Conservation (phyloP, 2,113 vertebrate species). For the Argyrosomus japonicus region DNA sequence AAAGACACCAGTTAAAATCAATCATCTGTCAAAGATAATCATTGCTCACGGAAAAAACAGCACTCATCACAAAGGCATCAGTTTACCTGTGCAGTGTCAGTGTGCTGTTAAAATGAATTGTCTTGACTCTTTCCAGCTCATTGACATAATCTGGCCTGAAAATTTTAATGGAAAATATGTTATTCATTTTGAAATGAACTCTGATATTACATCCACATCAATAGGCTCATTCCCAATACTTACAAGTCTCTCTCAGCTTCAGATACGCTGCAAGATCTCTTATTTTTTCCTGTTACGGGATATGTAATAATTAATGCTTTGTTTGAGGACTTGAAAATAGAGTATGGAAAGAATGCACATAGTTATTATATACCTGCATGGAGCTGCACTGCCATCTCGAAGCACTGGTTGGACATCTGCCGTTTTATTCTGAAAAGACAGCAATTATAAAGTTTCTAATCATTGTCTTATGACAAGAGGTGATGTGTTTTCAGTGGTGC, state of each 20-base stretch:
- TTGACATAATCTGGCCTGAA: constrained; percentile 77
- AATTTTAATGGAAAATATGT: constrained; percentile 1
- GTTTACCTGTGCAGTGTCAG: constrained; percentile 82
- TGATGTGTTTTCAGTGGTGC: background rate
- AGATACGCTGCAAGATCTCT: constrained; percentile 65
- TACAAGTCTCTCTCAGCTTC: constrained; percentile 79
- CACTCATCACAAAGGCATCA: background rate
- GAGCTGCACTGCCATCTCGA: constrained; percentile 83
- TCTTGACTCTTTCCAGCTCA: constrained; percentile 79
- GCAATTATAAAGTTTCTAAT: background rate
- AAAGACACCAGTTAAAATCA: constrained; percentile 27
- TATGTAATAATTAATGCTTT: constrained; percentile 21
- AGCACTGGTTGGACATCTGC: constrained; percentile 84
- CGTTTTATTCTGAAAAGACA: constrained; percentile 80
- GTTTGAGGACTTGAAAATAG: background rate
- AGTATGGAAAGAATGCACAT: background rate
- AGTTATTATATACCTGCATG: constrained; percentile 69
- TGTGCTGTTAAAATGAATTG: constrained; percentile 78
- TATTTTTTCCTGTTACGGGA: constrained; percentile 65
- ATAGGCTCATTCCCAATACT: constrained; percentile 50
- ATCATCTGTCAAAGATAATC: background rate
- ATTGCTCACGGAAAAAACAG: background rate
- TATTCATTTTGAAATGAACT: background rate
- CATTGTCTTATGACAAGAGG: background rate
- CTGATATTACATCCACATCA: background rate